phyloP scores from a whole-genome alignment of 2,888 invertebrate species.

The Boloria selene region DNA sequence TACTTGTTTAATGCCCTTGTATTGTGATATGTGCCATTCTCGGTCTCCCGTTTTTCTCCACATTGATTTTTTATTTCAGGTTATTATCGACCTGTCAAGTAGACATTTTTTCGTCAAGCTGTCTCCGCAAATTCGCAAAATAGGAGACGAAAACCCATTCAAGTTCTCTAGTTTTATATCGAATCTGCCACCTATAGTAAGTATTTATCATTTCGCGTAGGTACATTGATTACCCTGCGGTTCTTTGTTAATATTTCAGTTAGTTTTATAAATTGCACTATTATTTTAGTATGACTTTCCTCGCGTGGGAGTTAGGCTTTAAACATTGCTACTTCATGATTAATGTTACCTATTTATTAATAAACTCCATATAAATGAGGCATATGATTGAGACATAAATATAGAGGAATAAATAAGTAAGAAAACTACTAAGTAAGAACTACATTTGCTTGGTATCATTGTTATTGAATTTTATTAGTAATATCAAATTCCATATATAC shows the following conservation, averaged over 20 bases:
- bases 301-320: slow-evolving; percentile 40
- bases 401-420: too few species aligned
- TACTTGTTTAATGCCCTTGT: slow-evolving; percentile 36
- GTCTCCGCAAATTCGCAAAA: slow-evolving; percentile 77
- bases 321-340: slow-evolving; percentile 20
- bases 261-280: slow-evolving; percentile 24
- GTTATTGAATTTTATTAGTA: not conserved
- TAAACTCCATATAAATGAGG: not conserved
- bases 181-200: slow-evolving; percentile 81
- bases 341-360: slow-evolving; percentile 19
- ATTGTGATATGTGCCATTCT: slow-evolving; percentile 34
- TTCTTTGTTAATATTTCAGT: slow-evolving; percentile 9
- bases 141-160: slow-evolving; percentile 81
- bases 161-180: slow-evolving; percentile 81
- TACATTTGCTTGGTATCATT: not conserved
- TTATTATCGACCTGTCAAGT: slow-evolving; percentile 81
- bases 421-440: too few species aligned
- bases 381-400: not conserved
- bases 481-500: slow-evolving; percentile 2
- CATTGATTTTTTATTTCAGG: slow-evolving; percentile 81
- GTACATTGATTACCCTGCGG: slow-evolving; percentile 1
- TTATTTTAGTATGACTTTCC: slow-evolving; percentile 31
- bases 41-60: slow-evolving; percentile 49
- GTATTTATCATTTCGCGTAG: slow-evolving; percentile 42
- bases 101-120: slow-evolving; percentile 76